Conservation (phyloP, 2,888 invertebrate species). For the Dryocosmus kuriphilus region DNA sequence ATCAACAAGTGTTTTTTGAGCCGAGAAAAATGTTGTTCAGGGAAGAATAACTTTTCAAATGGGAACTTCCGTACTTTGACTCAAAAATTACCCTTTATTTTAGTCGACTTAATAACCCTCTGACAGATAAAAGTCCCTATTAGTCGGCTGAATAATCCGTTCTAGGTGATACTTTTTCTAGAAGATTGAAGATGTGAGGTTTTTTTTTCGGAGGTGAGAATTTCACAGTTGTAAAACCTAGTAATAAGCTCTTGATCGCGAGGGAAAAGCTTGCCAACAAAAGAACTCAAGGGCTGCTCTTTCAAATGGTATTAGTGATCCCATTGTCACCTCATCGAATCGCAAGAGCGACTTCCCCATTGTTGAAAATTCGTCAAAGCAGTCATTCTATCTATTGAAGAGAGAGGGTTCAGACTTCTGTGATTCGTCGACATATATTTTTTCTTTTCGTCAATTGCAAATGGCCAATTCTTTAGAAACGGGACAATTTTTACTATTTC, state of each 20-base stretch:
- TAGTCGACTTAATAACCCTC: not conserved
- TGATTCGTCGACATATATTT: not conserved
- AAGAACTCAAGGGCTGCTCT: not conserved
- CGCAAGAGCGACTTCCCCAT: not conserved
- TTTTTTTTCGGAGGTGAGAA: not conserved
- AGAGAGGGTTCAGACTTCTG: not conserved
- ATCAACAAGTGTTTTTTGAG: slow-evolving; percentile 1
- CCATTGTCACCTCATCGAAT: not conserved
- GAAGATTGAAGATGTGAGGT: not conserved
- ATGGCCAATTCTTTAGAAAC: too few species aligned
- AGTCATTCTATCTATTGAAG: slow-evolving; percentile 20
- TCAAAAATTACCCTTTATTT: not conserved
- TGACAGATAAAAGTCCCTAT: not conserved
- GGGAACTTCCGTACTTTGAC: not conserved
- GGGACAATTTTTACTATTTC: too few species aligned
- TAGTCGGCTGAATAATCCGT: not conserved
- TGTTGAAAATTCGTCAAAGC: slow-evolving; percentile 17
- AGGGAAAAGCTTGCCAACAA: slow-evolving; percentile 4
- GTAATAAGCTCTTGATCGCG: slow-evolving; percentile 35
- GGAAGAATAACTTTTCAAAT: not conserved
- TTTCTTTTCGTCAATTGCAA: too few species aligned
- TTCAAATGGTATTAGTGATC: slow-evolving; percentile 18
- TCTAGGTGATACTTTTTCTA: not conserved
- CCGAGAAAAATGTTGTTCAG: not conserved
- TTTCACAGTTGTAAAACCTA: slow-evolving; percentile 23